Percentiles rank a stretch among this genome's conserved stretches.
Evolutionary conservation across 2,888 invertebrate genomes (phyloP).

Genomic region (Athalia cordata): DNA sequence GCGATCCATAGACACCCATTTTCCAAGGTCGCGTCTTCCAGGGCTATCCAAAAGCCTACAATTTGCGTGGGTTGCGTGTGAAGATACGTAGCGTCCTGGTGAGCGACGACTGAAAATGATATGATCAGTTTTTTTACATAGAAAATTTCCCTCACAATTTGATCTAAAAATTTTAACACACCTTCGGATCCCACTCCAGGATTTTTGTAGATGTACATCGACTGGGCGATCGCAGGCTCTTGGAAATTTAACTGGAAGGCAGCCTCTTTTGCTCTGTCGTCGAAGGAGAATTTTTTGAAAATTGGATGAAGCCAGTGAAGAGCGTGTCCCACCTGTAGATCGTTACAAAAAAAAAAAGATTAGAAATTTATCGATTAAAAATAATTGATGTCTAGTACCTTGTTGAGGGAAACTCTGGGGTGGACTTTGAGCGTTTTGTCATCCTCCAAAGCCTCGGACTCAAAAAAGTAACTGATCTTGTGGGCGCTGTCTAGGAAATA

Average conservation of each 20-base stretch:
- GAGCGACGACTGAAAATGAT: conserved; percentile 79
- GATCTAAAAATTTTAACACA: conserved; percentile 63
- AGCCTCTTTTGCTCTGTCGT: conserved; percentile 86
- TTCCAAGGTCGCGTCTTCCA: conserved; percentile 93
- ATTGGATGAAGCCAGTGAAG: conserved; percentile 87
- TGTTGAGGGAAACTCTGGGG: conserved; percentile 81
- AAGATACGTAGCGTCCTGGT: conserved; percentile 93
- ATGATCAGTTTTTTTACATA: background rate
- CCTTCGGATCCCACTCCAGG: conserved; percentile 93
- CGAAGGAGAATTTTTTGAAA: conserved; percentile 89
- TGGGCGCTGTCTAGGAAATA: conserved; percentile 96
- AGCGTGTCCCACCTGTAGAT: conserved; percentile 86
- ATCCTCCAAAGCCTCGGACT: conserved; percentile 85
- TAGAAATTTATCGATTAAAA: background rate
- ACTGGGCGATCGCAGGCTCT: conserved; percentile 92
- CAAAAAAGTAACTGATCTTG: conserved; percentile 94
- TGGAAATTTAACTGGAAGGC: conserved; percentile 83
- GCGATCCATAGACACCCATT: conserved; percentile 97
- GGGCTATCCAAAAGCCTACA: conserved; percentile 95
- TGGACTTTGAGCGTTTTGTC: conserved; percentile 85
- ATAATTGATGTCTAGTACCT: conserved; percentile 73
- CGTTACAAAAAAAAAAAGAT: conserved; percentile 6
- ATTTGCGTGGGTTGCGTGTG: conserved; percentile 88
- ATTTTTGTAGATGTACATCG: conserved; percentile 99
- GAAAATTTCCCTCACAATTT: background rate